phyloP scores from a whole-genome alignment of 2,797 vertebrate species.

The Brachyrhaphis roseni region DNA sequence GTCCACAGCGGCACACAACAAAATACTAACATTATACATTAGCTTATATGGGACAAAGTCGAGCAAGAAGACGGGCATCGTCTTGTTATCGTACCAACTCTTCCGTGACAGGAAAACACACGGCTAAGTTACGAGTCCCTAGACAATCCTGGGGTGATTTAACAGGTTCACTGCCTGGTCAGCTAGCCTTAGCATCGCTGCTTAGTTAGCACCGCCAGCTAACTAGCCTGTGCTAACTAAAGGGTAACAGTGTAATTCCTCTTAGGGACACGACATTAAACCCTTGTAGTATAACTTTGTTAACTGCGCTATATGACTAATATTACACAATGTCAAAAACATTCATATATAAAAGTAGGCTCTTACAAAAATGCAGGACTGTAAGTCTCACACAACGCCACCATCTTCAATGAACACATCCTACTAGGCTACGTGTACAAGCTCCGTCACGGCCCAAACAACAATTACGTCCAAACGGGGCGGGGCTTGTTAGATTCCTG shows the following conservation, averaged over 20 bases:
- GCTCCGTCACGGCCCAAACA: constrained; percentile 79
- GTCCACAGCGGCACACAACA: constrained; percentile 46
- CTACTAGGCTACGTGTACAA: constrained; percentile 90
- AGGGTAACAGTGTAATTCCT: constrained; percentile 44
- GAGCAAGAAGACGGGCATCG: not conserved
- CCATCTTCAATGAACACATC: constrained; percentile 86
- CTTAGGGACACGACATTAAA: constrained; percentile 4
- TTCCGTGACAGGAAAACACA: not conserved
- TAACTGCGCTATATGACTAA: constrained; percentile 7
- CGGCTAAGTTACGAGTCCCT: constrained; percentile 16
- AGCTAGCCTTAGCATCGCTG: constrained; percentile 66
- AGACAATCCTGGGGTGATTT: constrained; percentile 39
- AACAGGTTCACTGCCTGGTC: constrained; percentile 61
- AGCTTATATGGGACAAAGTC: not conserved
- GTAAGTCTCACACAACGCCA: constrained; percentile 77
- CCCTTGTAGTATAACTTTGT: not conserved
- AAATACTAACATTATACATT: constrained; percentile 37
- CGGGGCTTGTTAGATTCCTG: constrained; percentile 28
- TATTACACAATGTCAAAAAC: constrained; percentile 53
- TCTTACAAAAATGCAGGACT: constrained; percentile 79
- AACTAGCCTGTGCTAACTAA: constrained; percentile 59
- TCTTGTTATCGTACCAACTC: no score
- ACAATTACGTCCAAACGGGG: constrained; percentile 46
- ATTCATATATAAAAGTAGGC: constrained; percentile 49
- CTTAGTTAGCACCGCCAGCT: constrained; percentile 62